Conservation (phyloP, 2,888 invertebrate genomes). For the Microctonus hyperodae region DNA sequence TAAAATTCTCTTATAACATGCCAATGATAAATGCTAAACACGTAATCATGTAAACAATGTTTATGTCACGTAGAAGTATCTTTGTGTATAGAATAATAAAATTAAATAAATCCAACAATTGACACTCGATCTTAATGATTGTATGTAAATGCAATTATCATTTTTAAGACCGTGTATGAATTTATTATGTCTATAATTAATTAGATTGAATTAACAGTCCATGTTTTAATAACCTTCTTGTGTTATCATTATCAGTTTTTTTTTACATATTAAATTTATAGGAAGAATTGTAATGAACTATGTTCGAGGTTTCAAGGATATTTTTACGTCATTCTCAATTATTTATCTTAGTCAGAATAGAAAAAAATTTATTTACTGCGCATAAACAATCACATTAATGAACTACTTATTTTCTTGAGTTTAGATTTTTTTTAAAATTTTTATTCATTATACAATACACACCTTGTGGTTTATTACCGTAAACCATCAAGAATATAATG, state of each 20-base stretch:
- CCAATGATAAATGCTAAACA: conserved; percentile 13
- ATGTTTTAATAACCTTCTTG: conserved; percentile 6
- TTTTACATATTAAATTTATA: background rate
- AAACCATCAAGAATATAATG: background rate
- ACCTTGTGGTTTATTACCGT: background rate
- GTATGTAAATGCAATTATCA: background rate
- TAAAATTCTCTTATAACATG: conserved; percentile 1
- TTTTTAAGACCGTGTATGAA: conserved; percentile 10
- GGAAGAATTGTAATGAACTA: background rate
- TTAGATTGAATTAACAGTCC: background rate
- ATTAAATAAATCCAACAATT: background rate
- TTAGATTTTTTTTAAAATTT: background rate
- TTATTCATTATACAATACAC: background rate
- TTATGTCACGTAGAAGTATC: conserved; percentile 13
- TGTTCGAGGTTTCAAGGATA: background rate
- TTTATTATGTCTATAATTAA: conserved; percentile 1
- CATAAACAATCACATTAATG: conserved; percentile 14
- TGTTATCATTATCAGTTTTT: background rate
- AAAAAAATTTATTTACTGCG: conserved; percentile 8
- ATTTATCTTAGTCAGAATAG: conserved; percentile 5
- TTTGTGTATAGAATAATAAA: conserved; percentile 7
- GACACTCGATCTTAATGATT: background rate
- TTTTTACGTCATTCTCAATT: background rate
- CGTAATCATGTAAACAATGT: conserved; percentile 9
- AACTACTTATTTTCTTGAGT: conserved; percentile 14